A percentile compares a stretch with the other conserved stretches of the same genome.
Conservation (phyloP, 2,888 invertebrate species). For the Parapristionchus giblindavisi region DNA sequence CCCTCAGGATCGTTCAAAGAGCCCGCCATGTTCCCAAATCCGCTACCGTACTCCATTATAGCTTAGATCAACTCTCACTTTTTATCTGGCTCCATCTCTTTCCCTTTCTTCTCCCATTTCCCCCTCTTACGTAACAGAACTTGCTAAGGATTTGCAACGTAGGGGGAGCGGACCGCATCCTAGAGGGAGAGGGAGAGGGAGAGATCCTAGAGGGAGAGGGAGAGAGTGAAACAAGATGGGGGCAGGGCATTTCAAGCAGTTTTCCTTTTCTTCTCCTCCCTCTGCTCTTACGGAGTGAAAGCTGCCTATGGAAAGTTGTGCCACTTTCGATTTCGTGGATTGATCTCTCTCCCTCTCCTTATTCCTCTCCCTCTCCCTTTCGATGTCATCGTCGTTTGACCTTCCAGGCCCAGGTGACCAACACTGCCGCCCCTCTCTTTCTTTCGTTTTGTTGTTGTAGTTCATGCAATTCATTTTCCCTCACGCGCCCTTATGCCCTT, state of each 20-base stretch:
- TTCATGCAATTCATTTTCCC: not conserved
- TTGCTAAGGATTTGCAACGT: slow-evolving; percentile 39
- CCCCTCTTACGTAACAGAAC: slow-evolving; percentile 31
- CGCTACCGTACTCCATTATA: too few species aligned
- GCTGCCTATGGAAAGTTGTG: not conserved
- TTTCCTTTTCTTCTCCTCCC: not conserved
- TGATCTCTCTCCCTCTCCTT: too few species aligned
- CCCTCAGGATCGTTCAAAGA: too few species aligned
- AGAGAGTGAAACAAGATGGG: not conserved
- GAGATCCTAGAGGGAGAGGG: not conserved
- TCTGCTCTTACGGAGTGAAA: too few species aligned
- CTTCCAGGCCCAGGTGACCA: not conserved
- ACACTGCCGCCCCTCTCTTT: not conserved
- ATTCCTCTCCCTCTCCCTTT: not conserved
- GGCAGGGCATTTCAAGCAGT: not conserved
- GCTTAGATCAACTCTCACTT: too few species aligned
- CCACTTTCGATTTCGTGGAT: too few species aligned
- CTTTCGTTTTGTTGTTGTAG: too few species aligned
- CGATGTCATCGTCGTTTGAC: not conserved
- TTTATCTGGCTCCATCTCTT: too few species aligned
- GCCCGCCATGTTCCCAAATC: too few species aligned
- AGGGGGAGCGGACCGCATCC: slow-evolving; percentile 5
- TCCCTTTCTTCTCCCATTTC: not conserved
- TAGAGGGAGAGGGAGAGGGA: not conserved
- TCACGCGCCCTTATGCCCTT: not conserved